phyloP scores from a whole-genome alignment of 2,113 vertebrate genomes.

The Siniperca chuatsi region DNA sequence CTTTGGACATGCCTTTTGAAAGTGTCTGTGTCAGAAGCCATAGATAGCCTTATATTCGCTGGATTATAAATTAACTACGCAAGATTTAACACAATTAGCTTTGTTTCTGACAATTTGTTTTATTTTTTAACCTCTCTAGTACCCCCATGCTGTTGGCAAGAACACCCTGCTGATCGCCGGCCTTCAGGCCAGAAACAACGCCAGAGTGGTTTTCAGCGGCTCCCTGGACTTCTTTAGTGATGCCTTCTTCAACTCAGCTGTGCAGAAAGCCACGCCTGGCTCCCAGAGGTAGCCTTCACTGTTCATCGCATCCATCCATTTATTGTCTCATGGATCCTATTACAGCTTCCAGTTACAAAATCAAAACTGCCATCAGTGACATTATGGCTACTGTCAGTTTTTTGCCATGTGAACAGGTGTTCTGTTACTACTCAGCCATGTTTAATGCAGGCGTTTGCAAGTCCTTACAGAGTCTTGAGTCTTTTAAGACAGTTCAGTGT shows the following conservation, averaged over 20 bases:
- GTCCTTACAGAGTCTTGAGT: not conserved
- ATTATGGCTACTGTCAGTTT: not conserved
- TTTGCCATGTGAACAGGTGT: not conserved
- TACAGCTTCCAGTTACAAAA: not conserved
- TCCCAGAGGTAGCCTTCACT: slow-evolving; percentile 87
- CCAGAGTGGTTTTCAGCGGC: slow-evolving; percentile 95
- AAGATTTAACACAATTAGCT: not conserved
- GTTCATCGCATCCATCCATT: not conserved
- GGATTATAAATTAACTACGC: not conserved
- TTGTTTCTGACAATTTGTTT: not conserved
- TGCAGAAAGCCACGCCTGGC: slow-evolving; percentile 91
- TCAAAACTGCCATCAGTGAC: not conserved
- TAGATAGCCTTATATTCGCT: not conserved
- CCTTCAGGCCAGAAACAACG: slow-evolving; percentile 97
- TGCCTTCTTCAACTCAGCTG: slow-evolving; percentile 93
- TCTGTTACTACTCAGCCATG: not conserved
- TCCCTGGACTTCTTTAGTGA: slow-evolving; percentile 98
- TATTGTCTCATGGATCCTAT: not conserved
- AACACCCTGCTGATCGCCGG: slow-evolving; percentile 97
- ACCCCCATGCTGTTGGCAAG: slow-evolving; percentile 96
- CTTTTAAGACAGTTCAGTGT: not conserved
- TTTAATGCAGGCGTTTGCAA: not conserved
- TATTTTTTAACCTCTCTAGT: slow-evolving; percentile 79
- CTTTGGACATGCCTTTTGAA: not conserved
- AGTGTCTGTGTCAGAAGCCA: not conserved